Percentiles rank a stretch among this genome's conserved stretches.
Evolutionary conservation across 2,888 invertebrate species (phyloP).

Genomic region (Pollenia labialis): DNA sequence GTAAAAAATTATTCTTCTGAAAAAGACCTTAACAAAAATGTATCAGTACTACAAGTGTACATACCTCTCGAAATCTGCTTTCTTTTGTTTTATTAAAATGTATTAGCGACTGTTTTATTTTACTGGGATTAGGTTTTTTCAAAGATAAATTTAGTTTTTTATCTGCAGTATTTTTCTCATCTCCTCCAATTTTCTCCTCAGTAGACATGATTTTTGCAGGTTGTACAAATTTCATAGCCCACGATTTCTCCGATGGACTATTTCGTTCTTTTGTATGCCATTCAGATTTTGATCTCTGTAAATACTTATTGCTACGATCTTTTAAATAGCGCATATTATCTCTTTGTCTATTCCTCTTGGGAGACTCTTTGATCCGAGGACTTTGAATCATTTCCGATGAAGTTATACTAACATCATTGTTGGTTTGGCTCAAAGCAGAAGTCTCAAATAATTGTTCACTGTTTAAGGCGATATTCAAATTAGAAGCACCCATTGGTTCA

Average conservation of each 20-base stretch:
- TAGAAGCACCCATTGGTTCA: conserved; percentile 69
- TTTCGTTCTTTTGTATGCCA: conserved; percentile 65
- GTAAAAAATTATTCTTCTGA: not conserved
- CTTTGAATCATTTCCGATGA: conserved; percentile 42
- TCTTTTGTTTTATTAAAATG: conserved; percentile 74
- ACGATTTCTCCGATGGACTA: conserved; percentile 50
- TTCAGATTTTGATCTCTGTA: conserved; percentile 39
- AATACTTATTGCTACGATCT: conserved; percentile 33
- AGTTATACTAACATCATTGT: conserved; percentile 33
- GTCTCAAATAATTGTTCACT: conserved; percentile 76
- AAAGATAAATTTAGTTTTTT: conserved; percentile 74
- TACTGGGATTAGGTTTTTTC: conserved; percentile 68
- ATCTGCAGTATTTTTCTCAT: conserved; percentile 31
- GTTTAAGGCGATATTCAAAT: conserved; percentile 81
- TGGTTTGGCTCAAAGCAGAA: conserved; percentile 69
- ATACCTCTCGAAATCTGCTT: conserved; percentile 49
- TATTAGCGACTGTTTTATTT: conserved; percentile 78
- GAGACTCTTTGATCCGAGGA: conserved; percentile 6
- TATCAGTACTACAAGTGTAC: not conserved
- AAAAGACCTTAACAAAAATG: no score
- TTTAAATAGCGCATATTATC: conserved; percentile 31
- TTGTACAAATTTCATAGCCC: conserved; percentile 55
- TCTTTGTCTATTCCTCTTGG: conserved; percentile 39
- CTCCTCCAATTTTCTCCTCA: conserved; percentile 20
- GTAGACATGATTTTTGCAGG: not conserved